Evolutionary conservation across 2,797 vertebrate species (phyloP).

Genomic region (Molossus molossus): DNA sequence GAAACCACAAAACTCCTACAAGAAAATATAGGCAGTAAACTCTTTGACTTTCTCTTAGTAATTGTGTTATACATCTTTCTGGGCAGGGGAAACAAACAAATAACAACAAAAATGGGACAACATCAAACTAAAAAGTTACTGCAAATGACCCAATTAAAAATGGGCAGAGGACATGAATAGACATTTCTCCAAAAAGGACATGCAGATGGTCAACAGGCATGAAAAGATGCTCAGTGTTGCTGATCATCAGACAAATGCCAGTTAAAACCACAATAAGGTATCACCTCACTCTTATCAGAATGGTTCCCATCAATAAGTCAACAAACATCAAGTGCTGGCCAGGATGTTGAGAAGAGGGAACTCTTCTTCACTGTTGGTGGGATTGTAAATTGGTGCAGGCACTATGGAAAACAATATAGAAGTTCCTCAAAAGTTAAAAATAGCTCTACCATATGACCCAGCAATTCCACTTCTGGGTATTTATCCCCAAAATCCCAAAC

Average conservation of each 20-base stretch:
- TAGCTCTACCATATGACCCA: not conserved
- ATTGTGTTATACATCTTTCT: not conserved
- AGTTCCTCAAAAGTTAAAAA: not conserved
- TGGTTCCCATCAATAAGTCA: not conserved
- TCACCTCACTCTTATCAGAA: not conserved
- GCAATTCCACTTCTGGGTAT: not conserved
- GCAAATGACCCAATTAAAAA: not conserved
- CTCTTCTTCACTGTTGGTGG: not conserved
- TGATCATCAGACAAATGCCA: not conserved
- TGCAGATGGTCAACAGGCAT: not conserved
- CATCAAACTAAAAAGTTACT: not conserved
- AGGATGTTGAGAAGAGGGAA: not conserved
- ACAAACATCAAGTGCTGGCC: not conserved
- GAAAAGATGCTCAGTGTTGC: not conserved
- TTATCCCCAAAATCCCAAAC: not conserved
- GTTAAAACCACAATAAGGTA: not conserved
- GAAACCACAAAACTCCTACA: not conserved
- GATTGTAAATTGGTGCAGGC: not conserved
- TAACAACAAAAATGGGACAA: not conserved
- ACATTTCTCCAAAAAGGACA: not conserved
- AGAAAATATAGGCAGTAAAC: not conserved
- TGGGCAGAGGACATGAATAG: not conserved
- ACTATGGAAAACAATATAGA: not conserved
- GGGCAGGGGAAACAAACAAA: not conserved
- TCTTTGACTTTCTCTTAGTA: not conserved